Evolutionary conservation across 2,888 invertebrate species (phyloP).

Genomic region (Cataglyphis albicans): DNA sequence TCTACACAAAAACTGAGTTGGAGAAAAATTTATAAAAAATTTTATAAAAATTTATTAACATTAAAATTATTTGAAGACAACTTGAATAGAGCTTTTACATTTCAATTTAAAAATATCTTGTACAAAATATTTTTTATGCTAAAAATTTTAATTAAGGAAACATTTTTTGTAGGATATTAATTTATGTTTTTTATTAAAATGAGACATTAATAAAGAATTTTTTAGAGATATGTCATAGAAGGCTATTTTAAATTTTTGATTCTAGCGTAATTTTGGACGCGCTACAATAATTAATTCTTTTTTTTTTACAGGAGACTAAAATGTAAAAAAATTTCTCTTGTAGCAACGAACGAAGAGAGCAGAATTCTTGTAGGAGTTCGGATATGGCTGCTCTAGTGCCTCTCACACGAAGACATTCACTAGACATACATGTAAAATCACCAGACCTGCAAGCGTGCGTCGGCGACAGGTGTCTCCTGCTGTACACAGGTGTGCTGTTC

Average conservation of each 20-base stretch:
- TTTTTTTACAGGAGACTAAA: background rate
- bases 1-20: background rate
- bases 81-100: background rate
- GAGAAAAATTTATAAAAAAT: conserved; percentile 1
- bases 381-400: conserved; percentile 8
- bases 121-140: background rate
- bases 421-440: conserved; percentile 63
- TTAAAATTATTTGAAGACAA: background rate
- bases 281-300: background rate
- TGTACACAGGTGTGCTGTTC: conserved; percentile 73
- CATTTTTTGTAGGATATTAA: background rate
- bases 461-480: conserved; percentile 70
- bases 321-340: background rate
- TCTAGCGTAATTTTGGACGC: background rate
- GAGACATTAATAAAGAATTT: background rate
- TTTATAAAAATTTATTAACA: background rate
- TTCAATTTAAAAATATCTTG: background rate
- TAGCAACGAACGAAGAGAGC: background rate
- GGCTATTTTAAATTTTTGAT: background rate
- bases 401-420: conserved; percentile 49
- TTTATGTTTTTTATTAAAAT: background rate
- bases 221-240: background rate
- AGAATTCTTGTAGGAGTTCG: background rate
- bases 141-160: background rate
- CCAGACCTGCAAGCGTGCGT: conserved; percentile 41